A percentile compares a stretch with the other conserved stretches of the same genome.
Conservation (phyloP, 2,113 vertebrate species). For the Nibea coibor region DNA sequence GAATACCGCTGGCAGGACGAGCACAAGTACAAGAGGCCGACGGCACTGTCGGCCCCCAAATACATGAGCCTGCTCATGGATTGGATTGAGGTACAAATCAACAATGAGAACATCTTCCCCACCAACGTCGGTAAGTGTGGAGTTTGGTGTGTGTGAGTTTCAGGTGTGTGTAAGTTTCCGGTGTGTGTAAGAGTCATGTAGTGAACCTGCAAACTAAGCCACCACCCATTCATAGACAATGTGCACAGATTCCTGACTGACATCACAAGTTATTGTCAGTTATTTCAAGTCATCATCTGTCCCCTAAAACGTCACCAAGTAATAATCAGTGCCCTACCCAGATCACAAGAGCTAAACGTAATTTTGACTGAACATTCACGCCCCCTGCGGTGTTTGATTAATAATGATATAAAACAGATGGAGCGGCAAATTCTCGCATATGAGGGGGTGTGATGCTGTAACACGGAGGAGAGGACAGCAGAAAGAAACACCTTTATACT, state of each 20-base stretch:
- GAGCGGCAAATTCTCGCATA: not conserved
- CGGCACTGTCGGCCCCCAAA: conserved; percentile 91
- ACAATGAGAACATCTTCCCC: conserved; percentile 96
- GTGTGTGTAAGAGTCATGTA: not conserved
- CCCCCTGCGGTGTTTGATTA: not conserved
- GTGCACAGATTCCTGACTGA: not conserved
- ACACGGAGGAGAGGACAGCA: not conserved
- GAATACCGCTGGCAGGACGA: conserved; percentile 99
- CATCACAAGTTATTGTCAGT: not conserved
- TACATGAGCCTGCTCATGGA: conserved; percentile 99
- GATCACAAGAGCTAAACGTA: not conserved
- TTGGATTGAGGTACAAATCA: conserved; percentile 98
- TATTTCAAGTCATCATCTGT: not conserved
- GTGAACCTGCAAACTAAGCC: not conserved
- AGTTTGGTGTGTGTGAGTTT: not conserved
- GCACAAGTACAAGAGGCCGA: conserved; percentile 92
- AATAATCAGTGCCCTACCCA: not conserved
- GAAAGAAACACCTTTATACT: not conserved
- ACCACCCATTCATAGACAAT: not conserved
- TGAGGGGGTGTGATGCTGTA: not conserved
- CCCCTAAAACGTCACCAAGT: not conserved
- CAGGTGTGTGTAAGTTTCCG: not conserved
- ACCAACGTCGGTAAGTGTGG: conserved; percentile 92
- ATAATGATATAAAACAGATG: not conserved
- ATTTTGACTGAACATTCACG: not conserved